These are phyloP conservation scores for Parauchenoglanis punctatus DNA, from an alignment of 2,797 vertebrate species.

Conservation along the genomic window DNA sequence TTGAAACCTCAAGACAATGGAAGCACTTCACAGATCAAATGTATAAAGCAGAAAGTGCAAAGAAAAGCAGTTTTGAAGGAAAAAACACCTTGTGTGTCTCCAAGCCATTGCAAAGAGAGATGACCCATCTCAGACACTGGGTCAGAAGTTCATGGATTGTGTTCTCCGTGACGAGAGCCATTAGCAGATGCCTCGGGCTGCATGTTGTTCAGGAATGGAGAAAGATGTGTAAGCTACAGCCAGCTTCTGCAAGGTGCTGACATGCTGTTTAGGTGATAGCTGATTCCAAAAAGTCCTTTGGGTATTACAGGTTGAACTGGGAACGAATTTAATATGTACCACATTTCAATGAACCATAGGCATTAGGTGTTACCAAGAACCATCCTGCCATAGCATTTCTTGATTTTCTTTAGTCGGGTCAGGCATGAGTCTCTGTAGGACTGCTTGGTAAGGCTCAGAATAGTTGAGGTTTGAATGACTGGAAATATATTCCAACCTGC, in stretches of 20 bases:
- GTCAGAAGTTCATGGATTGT: conserved; percentile 21
- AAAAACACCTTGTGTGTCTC: conserved; percentile 17
- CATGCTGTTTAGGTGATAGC: conserved; percentile 50
- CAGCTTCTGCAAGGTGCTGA: conserved; percentile 46
- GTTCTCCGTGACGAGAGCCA: conserved; percentile 36
- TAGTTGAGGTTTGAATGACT: conserved; percentile 70
- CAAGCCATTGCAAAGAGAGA: conserved; percentile 5
- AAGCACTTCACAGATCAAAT: conserved; percentile 34
- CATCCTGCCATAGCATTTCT: conserved; percentile 35
- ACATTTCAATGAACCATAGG: conserved; percentile 60
- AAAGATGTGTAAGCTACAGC: conserved; percentile 17
- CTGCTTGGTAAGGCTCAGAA: conserved; percentile 58
- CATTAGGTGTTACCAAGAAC: conserved; percentile 53
- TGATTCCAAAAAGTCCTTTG: conserved; percentile 57
- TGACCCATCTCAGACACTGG: conserved; percentile 15
- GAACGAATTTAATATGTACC: conserved; percentile 52
- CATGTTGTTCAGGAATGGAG: conserved; percentile 16
- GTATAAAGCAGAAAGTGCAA: conserved; percentile 35
- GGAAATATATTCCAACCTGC: conserved; percentile 53
- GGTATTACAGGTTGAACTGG: conserved; percentile 47
- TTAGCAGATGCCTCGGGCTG: conserved; percentile 28
- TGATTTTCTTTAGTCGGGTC: conserved; percentile 54
- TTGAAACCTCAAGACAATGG: conserved; percentile 55
- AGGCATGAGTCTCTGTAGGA: conserved; percentile 54
- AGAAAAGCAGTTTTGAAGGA: conserved; percentile 15